Conservation (phyloP, 2,888 invertebrate species). For the Agrotis ipsilon region DNA sequence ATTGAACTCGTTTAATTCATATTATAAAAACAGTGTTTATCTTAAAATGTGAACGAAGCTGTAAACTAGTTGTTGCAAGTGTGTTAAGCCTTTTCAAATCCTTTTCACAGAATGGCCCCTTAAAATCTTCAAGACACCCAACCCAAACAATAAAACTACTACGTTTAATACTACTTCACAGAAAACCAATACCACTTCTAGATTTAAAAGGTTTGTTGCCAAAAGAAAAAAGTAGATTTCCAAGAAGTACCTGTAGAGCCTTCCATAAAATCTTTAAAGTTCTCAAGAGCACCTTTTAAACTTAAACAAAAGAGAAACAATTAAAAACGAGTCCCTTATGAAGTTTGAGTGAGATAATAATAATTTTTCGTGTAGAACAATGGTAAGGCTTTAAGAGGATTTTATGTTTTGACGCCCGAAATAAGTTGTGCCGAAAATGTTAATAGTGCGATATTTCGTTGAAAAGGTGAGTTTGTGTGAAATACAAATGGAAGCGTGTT, state of each 20-base stretch:
- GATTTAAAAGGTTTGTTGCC: too few relatives aligned
- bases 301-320: constrained; percentile 48
- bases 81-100: neutral
- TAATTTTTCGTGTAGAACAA: constrained; percentile 26
- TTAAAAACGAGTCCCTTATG: constrained; percentile 16
- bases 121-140: neutral
- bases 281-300: constrained; percentile 20
- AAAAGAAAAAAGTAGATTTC: constrained; percentile 5
- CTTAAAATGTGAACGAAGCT: neutral
- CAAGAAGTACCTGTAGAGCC: constrained; percentile 34
- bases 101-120: neutral
- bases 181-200: constrained; percentile 28
- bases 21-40: neutral
- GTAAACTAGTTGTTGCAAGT: neutral
- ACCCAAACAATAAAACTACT: constrained; percentile 4
- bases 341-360: constrained; percentile 18
- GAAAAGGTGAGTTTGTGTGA: neutral
- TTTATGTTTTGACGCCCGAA: neutral
- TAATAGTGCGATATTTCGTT: neutral
- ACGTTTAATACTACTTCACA: constrained; percentile 14
- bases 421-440: neutral
- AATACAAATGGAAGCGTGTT: too few relatives aligned
- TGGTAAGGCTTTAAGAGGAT: constrained; percentile 2
- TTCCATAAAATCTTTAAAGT: constrained; percentile 43
- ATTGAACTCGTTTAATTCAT: neutral